phyloP scores from a whole-genome alignment of 2,888 invertebrate genomes.

The Drosophila peninsularis region DNA sequence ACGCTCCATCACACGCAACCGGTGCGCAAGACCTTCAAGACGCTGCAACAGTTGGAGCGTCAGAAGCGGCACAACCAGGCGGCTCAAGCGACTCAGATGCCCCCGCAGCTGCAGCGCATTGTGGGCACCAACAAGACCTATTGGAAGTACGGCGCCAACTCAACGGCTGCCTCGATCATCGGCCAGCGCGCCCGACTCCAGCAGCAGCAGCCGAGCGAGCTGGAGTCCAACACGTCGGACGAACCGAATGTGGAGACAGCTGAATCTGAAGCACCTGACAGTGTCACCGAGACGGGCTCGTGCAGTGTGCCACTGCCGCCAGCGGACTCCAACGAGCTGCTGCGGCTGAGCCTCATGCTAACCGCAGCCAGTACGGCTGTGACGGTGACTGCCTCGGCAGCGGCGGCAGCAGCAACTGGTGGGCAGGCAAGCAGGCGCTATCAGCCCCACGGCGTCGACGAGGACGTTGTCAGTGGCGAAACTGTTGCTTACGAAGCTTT shows the following conservation, averaged over 20 bases:
- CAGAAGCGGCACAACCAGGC: constrained; percentile 65
- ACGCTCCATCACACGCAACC: constrained; percentile 83
- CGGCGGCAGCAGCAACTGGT: constrained; percentile 71
- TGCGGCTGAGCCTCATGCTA: constrained; percentile 83
- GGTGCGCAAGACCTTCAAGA: constrained; percentile 81
- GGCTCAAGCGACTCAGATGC: constrained; percentile 24
- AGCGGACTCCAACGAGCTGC: constrained; percentile 81
- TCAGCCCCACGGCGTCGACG: constrained; percentile 50
- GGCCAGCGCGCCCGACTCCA: constrained; percentile 70
- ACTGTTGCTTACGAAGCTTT: constrained; percentile 84
- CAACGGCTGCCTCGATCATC: constrained; percentile 82
- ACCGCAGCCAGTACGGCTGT: constrained; percentile 82
- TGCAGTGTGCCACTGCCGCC: constrained; percentile 82
- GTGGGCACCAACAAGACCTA: constrained; percentile 82
- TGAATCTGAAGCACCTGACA: constrained; percentile 71
- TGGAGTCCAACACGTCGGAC: constrained; percentile 71
- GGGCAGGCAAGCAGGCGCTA: constrained; percentile 62
- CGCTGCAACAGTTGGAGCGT: constrained; percentile 81
- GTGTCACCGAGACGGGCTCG: constrained; percentile 82
- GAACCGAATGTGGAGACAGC: constrained; percentile 59
- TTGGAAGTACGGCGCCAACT: constrained; percentile 82
- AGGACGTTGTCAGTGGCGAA: constrained; percentile 61
- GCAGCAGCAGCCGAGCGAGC: constrained; percentile 43
- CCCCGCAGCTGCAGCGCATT: constrained; percentile 71
- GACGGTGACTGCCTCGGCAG: constrained; percentile 55